A percentile compares a stretch with the other conserved stretches of the same genome.
Conservation (phyloP, 2,113 vertebrate species). For the Amphiprion ocellaris region DNA sequence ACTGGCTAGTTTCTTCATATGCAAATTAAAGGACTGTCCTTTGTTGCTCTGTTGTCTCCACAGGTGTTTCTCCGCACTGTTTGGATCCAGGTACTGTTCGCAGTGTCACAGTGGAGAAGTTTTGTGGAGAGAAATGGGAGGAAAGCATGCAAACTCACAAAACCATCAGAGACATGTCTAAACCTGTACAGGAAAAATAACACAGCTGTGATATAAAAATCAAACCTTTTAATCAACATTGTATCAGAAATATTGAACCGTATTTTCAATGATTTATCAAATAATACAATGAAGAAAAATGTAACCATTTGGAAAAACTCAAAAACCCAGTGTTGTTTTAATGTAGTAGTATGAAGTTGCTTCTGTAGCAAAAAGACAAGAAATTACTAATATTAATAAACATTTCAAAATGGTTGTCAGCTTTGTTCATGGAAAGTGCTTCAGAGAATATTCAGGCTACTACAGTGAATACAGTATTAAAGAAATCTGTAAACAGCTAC, state of each 20-base stretch:
- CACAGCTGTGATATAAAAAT: not conserved
- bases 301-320: not conserved
- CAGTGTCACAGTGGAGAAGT: slow-evolving; percentile 87
- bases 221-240: slow-evolving; percentile 36
- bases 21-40: not conserved
- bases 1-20: not conserved
- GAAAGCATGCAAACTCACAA: slow-evolving; percentile 90
- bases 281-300: not conserved
- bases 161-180: slow-evolving; percentile 91
- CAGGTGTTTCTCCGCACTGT: slow-evolving; percentile 94
- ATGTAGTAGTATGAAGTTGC: slow-evolving; percentile 38
- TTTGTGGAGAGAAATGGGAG: slow-evolving; percentile 94
- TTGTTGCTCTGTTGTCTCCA: slow-evolving; percentile 21
- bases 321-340: slow-evolving; percentile 12
- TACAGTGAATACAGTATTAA: not conserved
- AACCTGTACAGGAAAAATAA: slow-evolving; percentile 55
- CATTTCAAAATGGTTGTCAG: not conserved
- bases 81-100: slow-evolving; percentile 91
- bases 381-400: not conserved
- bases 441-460: not conserved
- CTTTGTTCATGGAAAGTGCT: slow-evolving; percentile 7
- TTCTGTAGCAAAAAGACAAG: not conserved
- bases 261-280: slow-evolving; percentile 11
- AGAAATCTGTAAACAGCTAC: slow-evolving; percentile 8
- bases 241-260: slow-evolving; percentile 2